These are phyloP conservation scores for Drosophila lacteicornis DNA, from an alignment of 1,140 invertebrate genomes.

Conservation along the genomic window DNA sequence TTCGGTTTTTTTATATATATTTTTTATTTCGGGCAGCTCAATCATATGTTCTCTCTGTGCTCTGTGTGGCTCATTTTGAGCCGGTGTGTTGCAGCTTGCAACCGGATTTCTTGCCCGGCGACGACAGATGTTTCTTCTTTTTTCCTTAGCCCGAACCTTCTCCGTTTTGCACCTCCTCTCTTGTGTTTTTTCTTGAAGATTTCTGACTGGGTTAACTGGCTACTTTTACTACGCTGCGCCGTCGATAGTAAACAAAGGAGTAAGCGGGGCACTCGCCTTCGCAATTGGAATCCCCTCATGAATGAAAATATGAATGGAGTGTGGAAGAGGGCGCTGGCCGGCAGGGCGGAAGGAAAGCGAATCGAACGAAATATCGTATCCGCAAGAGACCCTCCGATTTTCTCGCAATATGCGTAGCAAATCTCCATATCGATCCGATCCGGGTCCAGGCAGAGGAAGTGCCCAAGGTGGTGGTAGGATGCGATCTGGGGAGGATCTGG, in stretches of 20 bases:
- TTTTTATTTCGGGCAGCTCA: slow-evolving; percentile 52
- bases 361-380: slow-evolving; percentile 15
- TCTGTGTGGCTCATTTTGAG: slow-evolving; percentile 46
- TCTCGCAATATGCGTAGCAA: slow-evolving; percentile 33
- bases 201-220: slow-evolving; percentile 60
- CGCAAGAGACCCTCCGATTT: slow-evolving; percentile 20
- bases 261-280: slow-evolving; percentile 18
- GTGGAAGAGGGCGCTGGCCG: neutral
- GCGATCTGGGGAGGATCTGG: neutral
- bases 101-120: slow-evolving; percentile 54
- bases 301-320: slow-evolving; percentile 69
- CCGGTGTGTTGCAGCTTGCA: slow-evolving; percentile 72
- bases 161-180: slow-evolving; percentile 16
- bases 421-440: slow-evolving; percentile 26
- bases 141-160: slow-evolving; percentile 16
- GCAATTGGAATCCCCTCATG: slow-evolving; percentile 34
- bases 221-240: slow-evolving; percentile 64
- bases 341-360: slow-evolving; percentile 4
- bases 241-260: slow-evolving; percentile 66
- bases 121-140: slow-evolving; percentile 68
- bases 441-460: slow-evolving; percentile 22
- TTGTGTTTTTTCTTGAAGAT: slow-evolving; percentile 7
- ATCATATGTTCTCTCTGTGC: slow-evolving; percentile 69
- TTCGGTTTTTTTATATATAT: slow-evolving; percentile 38
- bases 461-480: slow-evolving; percentile 8